Conservation (phyloP, 92 coral and sea anemone genomes). For the Paragorgia papillata region DNA sequence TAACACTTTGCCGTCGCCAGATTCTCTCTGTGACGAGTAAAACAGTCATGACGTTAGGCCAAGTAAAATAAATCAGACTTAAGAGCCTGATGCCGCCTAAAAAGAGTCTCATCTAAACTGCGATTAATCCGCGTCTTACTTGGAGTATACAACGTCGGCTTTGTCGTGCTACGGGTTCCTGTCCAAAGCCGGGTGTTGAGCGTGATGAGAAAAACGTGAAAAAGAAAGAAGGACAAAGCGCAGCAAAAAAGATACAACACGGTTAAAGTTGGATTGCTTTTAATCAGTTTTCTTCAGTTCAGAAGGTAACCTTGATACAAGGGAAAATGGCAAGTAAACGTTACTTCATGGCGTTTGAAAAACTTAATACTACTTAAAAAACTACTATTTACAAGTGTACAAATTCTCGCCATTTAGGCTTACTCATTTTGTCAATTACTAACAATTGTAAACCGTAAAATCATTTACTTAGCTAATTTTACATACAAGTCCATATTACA, state of each 20-base stretch:
- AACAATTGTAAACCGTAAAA: constrained; percentile 13
- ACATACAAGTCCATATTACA: constrained; percentile 13
- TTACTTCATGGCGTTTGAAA: background rate
- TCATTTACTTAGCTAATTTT: background rate
- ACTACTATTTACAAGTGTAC: constrained; percentile 47
- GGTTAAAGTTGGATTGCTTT: background rate
- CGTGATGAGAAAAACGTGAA: no score
- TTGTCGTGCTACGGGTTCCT: no score
- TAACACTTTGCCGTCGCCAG: no score
- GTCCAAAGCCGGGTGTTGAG: no score
- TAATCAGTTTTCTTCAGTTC: background rate
- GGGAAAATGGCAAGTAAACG: constrained; percentile 37
- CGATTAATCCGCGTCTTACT: no score
- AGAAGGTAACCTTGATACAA: constrained; percentile 36
- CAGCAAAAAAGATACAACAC: background rate
- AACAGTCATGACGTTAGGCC: no score
- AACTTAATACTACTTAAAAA: constrained; percentile 27
- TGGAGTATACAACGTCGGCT: no score
- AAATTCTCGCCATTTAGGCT: constrained; percentile 28
- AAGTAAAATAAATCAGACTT: no score
- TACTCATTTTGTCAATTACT: constrained; percentile 13
- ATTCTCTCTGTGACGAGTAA: no score
- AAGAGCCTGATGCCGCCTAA: no score
- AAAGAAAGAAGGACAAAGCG: background rate
- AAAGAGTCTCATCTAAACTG: no score